Conservation (phyloP, 2,797 vertebrate species). For the Pseudopleuronectes americanus region DNA sequence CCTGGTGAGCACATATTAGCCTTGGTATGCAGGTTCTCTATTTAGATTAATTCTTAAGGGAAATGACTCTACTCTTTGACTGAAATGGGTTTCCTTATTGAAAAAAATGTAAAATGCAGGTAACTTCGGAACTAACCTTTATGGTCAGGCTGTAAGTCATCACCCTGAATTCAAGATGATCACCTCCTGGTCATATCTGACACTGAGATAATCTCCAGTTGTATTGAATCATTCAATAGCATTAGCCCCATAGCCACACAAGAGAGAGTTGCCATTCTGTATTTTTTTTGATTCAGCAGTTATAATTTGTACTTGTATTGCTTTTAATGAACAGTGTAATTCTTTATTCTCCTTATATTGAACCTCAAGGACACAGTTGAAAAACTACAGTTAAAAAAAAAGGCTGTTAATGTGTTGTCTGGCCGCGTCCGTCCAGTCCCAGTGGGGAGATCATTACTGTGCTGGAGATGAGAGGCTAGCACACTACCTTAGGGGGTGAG, state of each 20-base stretch:
- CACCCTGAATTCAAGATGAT: constrained; percentile 12
- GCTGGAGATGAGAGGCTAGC: constrained; percentile 68
- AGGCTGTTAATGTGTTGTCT: constrained; percentile 74
- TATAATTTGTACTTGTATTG: constrained; percentile 57
- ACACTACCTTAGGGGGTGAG: constrained; percentile 64
- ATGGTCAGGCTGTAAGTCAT: not conserved
- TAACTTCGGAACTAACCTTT: not conserved
- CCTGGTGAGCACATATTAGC: constrained; percentile 65
- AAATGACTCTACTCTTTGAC: constrained; percentile 1
- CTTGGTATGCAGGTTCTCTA: constrained; percentile 53
- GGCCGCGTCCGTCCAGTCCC: constrained; percentile 61
- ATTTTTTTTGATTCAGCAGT: constrained; percentile 47
- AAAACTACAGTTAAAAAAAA: constrained; percentile 48
- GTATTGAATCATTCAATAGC: constrained; percentile 50
- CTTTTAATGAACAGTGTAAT: constrained; percentile 60
- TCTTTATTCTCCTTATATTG: constrained; percentile 53
- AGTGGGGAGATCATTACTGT: constrained; percentile 70
- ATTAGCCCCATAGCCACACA: constrained; percentile 20
- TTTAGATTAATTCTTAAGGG: constrained; percentile 29
- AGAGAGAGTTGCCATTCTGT: constrained; percentile 19
- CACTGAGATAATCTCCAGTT: constrained; percentile 26
- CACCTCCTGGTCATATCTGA: constrained; percentile 1
- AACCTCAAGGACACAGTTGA: constrained; percentile 60
- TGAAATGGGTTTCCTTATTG: constrained; percentile 14
- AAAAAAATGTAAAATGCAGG: not conserved